Evolutionary conservation across 1,140 invertebrate genomes (phyloP), one percentile per base, ranked within the genome.

Genomic region (Sitophilus oryzae): DNA sequence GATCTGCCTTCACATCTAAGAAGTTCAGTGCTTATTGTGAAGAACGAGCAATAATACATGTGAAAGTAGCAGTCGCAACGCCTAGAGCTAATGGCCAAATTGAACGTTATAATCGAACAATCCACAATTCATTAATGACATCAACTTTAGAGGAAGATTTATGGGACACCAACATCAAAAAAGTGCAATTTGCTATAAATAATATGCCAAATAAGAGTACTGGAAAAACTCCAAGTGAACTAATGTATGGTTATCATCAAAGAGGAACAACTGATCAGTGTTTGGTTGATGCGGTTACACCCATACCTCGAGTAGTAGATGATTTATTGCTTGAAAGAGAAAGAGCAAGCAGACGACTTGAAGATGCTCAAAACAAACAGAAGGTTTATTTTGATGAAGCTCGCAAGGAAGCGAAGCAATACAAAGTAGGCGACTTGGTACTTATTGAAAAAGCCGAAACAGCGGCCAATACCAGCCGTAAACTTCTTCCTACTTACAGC

Each of bases 1-100:
- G 37, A n/a, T 11, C 5, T 14, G 37, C 37, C 5, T 40, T 40
- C 16, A 40, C 37, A 5, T n/a, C 10, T 6, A 40, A 15, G 16
- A 5, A 16, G 6, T 40, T 40, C 37, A 4, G 14, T 5, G 14
- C 9, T 16, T 40, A 6, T 16, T 40, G 37, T 14, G 16, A 25
- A 30, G 62, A 68, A 34, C 15, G 60, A n/a, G 36, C 56, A 43
- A 58, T 67, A 44, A 55, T 61, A 42, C 68, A 64, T 35, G 62
- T 69, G 21, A 60, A 65, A 55, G 66, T 67, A 20, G 58, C 70
- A 0, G 65, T 65, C 0, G 68, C 64, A 3, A 68, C 67, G 10
- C 69, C 68, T 6, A 40, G 69, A 19, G 57, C 63, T 19, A 72
- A 71, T 47, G 69, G 71, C 1, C 71, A 73, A 16, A 60, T 63